Evolutionary conservation across 2,113 vertebrate species (phyloP), one percentile per base, ranked within the genome.

Genomic region (Potamarius usumacintae): DNA sequence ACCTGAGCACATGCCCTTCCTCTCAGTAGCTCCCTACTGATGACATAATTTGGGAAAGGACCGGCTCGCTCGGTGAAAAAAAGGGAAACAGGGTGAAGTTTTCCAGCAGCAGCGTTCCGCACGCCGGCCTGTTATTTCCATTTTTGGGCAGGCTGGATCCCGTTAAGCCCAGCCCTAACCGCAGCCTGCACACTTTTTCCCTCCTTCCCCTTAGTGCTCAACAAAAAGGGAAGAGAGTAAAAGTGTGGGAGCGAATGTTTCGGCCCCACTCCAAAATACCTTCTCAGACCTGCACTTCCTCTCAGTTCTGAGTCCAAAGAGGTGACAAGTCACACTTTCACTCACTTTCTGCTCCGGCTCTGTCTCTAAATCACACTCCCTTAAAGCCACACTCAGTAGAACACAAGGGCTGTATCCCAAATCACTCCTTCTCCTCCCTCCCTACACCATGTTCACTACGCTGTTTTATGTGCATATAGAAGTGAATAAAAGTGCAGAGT

Each of bases 141-240:
- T 96, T 94, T 96, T 96, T 96, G 95, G 95, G 95, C 95, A 96
- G 88, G 92, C 94, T 94, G 86, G 92, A 93, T 95, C 94, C 91
- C 91, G 92, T 89, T 92, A 95, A 90, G 95, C 94, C 95, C 95
- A 92, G 89, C 95, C 95, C 95, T 94, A 94, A 95, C 94, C 95
- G 86, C 95, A 95, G 91, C 85, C 88, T 83, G 87, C 27, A 86
- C 89, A 89, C 92, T 92, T 89, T 84, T 91, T 88, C 87, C 90
- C 88, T 86, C 84, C 74, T 89, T 86, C 89, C 90, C 82, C 82
- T 90, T 87, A 86, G 78, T 89, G 85, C 88, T 91, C 86, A 90
- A 90, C 90, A 86, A 71, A 55, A 82, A 91, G 89, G 81, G 82
- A 76, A 85, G 55, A 85, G 17, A 76, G 91, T 87, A 69, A 89